A percentile compares a stretch with the other conserved stretches of the same genome.
Evolutionary conservation across 2,888 invertebrate species (phyloP).

Genomic region (Noctua janthina): DNA sequence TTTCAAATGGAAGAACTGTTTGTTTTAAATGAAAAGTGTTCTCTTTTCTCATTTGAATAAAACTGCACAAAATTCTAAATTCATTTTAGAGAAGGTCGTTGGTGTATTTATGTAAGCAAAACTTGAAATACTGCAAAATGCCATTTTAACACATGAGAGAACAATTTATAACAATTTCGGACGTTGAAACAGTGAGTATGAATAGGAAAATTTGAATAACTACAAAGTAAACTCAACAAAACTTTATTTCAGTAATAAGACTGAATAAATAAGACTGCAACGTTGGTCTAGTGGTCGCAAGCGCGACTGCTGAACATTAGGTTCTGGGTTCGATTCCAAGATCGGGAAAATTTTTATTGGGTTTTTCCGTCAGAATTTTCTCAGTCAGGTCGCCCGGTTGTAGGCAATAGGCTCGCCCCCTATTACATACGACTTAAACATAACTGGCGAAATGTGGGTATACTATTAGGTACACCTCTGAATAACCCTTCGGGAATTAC

Average conservation of each 20-base stretch:
- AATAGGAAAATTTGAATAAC: conserved; percentile 32
- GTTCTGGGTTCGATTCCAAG: neutral
- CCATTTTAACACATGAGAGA: conserved; percentile 22
- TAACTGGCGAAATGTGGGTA: too few species aligned
- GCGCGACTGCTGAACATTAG: too few species aligned
- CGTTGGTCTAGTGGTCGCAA: too few species aligned
- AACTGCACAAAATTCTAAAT: conserved; percentile 2
- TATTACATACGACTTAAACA: too few species aligned
- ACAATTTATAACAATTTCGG: conserved; percentile 27
- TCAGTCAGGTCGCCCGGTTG: neutral
- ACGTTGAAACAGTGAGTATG: conserved; percentile 10
- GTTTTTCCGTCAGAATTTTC: neutral
- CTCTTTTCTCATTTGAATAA: neutral
- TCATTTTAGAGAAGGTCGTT: neutral
- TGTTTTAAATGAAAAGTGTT: neutral
- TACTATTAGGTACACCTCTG: too few species aligned
- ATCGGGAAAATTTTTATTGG: neutral
- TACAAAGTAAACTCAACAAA: neutral
- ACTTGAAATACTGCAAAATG: conserved; percentile 14
- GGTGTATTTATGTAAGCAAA: neutral
- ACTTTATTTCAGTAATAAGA: conserved; percentile 8
- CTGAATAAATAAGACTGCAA: conserved; percentile 8
- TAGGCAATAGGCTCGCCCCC: neutral
- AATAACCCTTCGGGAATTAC: too few species aligned
- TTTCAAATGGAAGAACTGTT: neutral